Evolutionary conservation across 2,113 vertebrate species (phyloP), one percentile per base, ranked within the genome.

Genomic region (Prunella fulvescens): DNA sequence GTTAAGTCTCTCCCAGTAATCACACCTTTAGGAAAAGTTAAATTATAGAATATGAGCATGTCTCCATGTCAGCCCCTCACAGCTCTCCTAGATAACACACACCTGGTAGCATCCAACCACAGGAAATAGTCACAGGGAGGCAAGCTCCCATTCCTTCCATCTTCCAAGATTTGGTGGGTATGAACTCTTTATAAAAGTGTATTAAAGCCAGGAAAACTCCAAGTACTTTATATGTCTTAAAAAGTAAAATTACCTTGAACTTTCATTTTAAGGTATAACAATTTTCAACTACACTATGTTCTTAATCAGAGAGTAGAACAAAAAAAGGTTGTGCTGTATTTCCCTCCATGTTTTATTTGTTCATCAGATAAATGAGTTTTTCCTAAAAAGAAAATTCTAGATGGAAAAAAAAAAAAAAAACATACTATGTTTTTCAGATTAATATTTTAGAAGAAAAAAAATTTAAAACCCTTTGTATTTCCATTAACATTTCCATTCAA

Each of bases 1-100:
- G 95, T 91, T 83, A 83, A 57, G 22, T 57, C 40, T 84, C 4
- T 88, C 29, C 26, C 42, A 70, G 84, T 66, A 85, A 92, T 88
- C 42, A 72, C 18, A n/a, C 19, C 65, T 87, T 53, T 13, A 69
- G 73, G 47, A 47, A 29, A 83, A 79, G 31, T 40, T 67, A 44
- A 81, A 79, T 81, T 79, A 42, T 6, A 37, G 51, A 69, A 54
- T 31, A 54, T 48, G 33, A 54, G 86, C 20, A 19, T 35, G n/a
- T 71, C 31, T 57, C 40, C 54, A 64, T 35, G 69, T n/a, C 22
- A 1, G 31, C 9, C 11, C 28, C 29, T 66, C n/a, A 4, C 13
- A 69, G 78, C 54, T 62, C 39, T 77, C 64, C n/a, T 40, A 37
- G 35, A 2, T 7, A 50, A 1, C 24, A 12, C 15, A 2, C 10